Evolutionary conservation across 2,113 vertebrate species (phyloP).

Genomic region (Nannospalax galili): DNA sequence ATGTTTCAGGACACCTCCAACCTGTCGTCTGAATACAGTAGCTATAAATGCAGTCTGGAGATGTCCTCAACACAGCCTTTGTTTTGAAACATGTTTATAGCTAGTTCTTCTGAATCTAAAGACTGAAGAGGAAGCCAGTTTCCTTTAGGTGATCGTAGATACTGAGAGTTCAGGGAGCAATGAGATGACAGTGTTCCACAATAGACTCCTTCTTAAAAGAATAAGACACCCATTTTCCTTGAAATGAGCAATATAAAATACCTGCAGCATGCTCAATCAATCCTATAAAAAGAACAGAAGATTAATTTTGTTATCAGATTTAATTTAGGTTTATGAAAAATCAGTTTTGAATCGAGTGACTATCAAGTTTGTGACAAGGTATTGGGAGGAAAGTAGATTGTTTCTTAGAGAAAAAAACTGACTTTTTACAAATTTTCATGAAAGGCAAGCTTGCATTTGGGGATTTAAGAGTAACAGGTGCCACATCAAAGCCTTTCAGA

Average conservation of each 20-base stretch:
- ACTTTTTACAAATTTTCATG: conserved; percentile 49
- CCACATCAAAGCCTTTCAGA: background rate
- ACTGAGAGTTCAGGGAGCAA: background rate
- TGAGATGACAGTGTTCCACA: background rate
- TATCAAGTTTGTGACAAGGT: conserved; percentile 21
- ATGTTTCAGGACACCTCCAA: conserved; percentile 64
- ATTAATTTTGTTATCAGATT: conserved; percentile 9
- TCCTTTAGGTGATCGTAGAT: background rate
- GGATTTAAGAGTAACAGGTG: conserved; percentile 3
- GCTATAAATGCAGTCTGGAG: conserved; percentile 39
- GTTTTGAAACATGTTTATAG: conserved; percentile 40
- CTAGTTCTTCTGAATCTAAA: background rate
- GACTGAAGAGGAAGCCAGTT: background rate
- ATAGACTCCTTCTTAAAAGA: background rate
- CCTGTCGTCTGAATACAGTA: conserved; percentile 52
- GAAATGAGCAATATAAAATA: background rate
- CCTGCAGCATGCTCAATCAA: background rate
- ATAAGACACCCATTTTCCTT: background rate
- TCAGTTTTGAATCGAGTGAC: conserved; percentile 43
- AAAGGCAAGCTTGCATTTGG: conserved; percentile 24
- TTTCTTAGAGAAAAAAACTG: conserved; percentile 27
- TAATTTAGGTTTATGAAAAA: background rate
- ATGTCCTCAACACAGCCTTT: conserved; percentile 48
- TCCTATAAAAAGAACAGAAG: background rate
- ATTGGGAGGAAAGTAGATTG: background rate